Evolutionary conservation across 2,888 invertebrate genomes (phyloP).

Genomic region (Temnothorax unifasciatus): DNA sequence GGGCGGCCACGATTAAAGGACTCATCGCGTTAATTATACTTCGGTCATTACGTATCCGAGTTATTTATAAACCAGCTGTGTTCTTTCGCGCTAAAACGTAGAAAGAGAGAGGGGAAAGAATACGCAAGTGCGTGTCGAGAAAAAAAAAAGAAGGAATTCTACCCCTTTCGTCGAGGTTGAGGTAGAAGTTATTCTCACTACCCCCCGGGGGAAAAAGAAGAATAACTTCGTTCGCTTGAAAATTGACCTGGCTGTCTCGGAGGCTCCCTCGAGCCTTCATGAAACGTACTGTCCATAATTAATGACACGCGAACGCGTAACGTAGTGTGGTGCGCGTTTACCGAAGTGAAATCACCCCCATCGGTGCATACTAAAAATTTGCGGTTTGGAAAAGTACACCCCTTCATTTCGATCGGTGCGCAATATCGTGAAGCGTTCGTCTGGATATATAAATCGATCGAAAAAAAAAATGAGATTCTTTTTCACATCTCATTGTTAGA

Average conservation of each 20-base stretch:
- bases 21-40: slow-evolving; percentile 17
- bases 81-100: slow-evolving; percentile 5
- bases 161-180: slow-evolving; percentile 40
- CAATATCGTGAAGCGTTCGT: not conserved
- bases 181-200: slow-evolving; percentile 52
- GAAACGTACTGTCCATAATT: slow-evolving; percentile 36
- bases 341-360: slow-evolving; percentile 1
- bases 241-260: slow-evolving; percentile 38
- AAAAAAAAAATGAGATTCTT: not conserved
- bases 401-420: not conserved
- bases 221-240: slow-evolving; percentile 22
- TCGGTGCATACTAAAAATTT: not conserved
- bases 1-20: not conserved
- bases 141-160: slow-evolving; percentile 18
- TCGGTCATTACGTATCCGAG: not conserved
- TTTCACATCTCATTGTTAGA: not conserved
- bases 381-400: not conserved
- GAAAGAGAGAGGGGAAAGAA: not conserved
- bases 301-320: slow-evolving; percentile 34
- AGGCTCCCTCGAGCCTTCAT: slow-evolving; percentile 25
- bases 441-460: not conserved
- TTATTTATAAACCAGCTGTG: not conserved
- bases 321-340: slow-evolving; percentile 9
- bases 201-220: slow-evolving; percentile 9
- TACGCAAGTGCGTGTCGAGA: not conserved